Evolutionary conservation across 2,797 vertebrate species (phyloP), one percentile per base, ranked within the genome.

Genomic region (Odontamblyopus lacepedii): DNA sequence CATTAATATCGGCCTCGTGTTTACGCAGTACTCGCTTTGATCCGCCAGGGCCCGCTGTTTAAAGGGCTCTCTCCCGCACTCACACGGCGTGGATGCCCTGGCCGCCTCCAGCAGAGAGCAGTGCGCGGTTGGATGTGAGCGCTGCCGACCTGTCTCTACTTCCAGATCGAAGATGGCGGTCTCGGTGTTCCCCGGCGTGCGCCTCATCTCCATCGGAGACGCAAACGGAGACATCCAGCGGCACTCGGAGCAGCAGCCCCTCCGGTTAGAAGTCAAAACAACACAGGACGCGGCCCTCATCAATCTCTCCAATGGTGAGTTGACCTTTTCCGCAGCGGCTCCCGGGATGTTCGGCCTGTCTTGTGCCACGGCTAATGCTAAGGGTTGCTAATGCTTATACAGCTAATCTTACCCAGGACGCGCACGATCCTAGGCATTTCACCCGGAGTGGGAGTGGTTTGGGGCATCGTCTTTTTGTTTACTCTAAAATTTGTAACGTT

Each of bases 191-290:
- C 92, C 94, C 90, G 96, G 96, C 94, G 96, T 97, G 95, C 96
- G 97, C 91, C 96, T 98, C 86, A 95, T 98, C 87, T 96, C 96
- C 76, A 97, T 98, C 81, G 96, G 96, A 93, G 97, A 98, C 92
- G 96, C 96, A 67, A 98, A 98, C 76, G 96, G 97, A 92, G 97
- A 98, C 90, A 97, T 98, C 81, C 97, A 98, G 93, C 92, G 97
- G 79, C 96, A 97, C 90, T 96, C 96, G 30, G 97, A 98, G 91
- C 96, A 98, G 92, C 96, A 97, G 86, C 95, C 96, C 32, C 89
- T 98, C 80, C 94, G 95, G 77, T 91, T 98, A 79, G 97, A 97
- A 88, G 95, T 96, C 50, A 96, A 95, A 79, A 95, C 93, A 74
- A 95, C 94, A 18, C 95, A 94, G 70, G 96, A 97, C 75, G 93